These are phyloP conservation scores for Oscheius sp. DNA, from an alignment of 2,888 invertebrate species.

Conservation along the genomic window DNA sequence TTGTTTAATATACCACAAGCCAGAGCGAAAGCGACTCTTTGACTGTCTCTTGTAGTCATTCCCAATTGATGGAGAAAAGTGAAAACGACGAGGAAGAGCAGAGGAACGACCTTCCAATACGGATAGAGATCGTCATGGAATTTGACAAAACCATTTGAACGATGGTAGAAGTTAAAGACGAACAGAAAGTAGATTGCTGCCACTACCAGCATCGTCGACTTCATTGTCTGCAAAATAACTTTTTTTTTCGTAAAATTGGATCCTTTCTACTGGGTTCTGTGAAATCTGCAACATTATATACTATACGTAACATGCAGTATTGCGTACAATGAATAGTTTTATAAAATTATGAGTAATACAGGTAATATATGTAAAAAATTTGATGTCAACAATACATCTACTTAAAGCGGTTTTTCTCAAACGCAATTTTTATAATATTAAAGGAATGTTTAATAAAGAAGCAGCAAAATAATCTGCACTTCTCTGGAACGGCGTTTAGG, in stretches of 20 bases:
- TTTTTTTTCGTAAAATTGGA: too few species aligned
- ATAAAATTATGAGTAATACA: too few species aligned
- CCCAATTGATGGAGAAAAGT: conserved; percentile 43
- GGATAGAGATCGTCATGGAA: conserved; percentile 51
- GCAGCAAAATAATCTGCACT: neutral
- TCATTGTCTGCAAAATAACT: conserved; percentile 10
- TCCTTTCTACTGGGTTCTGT: too few species aligned
- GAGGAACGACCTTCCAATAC: conserved; percentile 54
- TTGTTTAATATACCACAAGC: too few species aligned
- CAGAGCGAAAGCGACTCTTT: conserved; percentile 29
- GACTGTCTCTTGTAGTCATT: conserved; percentile 36
- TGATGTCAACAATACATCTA: too few species aligned
- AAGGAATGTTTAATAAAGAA: too few species aligned
- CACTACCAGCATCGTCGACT: conserved; percentile 25
- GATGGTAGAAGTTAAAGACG: conserved; percentile 60
- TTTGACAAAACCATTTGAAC: conserved; percentile 62
- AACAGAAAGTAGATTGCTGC: conserved; percentile 50
- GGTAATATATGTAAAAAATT: too few species aligned
- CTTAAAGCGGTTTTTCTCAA: too few species aligned
- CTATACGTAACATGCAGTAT: too few species aligned
- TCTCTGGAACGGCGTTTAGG: neutral
- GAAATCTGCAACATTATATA: too few species aligned
- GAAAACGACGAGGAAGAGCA: conserved; percentile 44
- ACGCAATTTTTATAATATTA: too few species aligned
- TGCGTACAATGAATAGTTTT: too few species aligned